Evolutionary conservation across 2,888 invertebrate genomes (phyloP).

Genomic region (Cryptocephalus primarius): DNA sequence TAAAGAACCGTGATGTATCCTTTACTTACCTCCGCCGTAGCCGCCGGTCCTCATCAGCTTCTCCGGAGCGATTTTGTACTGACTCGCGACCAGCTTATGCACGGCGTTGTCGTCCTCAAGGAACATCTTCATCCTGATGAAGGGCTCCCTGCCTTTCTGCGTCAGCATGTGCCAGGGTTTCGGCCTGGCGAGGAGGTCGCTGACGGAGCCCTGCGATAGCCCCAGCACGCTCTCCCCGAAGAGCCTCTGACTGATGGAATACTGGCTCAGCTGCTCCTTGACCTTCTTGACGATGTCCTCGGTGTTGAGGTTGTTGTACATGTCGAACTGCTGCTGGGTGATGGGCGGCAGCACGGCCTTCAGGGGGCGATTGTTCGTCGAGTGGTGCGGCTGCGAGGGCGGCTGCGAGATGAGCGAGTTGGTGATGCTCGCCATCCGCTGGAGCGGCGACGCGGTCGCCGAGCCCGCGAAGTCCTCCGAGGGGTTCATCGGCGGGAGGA

Average conservation of each 20-base stretch:
- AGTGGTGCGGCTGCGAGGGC: conserved; percentile 74
- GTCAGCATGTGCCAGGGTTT: conserved; percentile 99
- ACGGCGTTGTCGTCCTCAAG: conserved; percentile 92
- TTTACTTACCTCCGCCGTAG: conserved; percentile 70
- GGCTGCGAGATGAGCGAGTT: conserved; percentile 91
- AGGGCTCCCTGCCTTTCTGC: conserved; percentile 91
- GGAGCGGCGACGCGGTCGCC: conserved; percentile 85
- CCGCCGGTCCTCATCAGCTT: conserved; percentile 93
- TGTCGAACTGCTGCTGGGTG: conserved; percentile 97
- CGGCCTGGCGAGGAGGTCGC: conserved; percentile 91
- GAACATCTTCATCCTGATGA: conserved; percentile 97
- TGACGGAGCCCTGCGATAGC: conserved; percentile 92
- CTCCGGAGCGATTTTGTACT: conserved; percentile 96
- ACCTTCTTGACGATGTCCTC: conserved; percentile 97
- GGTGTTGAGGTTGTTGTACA: conserved; percentile 94
- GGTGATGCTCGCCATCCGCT: conserved; percentile 96
- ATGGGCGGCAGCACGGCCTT: conserved; percentile 96
- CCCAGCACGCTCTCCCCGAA: conserved; percentile 98
- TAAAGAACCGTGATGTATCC: neutral
- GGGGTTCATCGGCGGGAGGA: conserved; percentile 73
- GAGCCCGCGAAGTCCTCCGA: conserved; percentile 67
- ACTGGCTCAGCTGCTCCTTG: conserved; percentile 88
- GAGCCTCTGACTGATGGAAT: conserved; percentile 93
- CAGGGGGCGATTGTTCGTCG: conserved; percentile 75
- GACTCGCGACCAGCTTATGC: conserved; percentile 89